Conservation (phyloP, 2,888 invertebrate genomes). For the Noctua janthe region DNA sequence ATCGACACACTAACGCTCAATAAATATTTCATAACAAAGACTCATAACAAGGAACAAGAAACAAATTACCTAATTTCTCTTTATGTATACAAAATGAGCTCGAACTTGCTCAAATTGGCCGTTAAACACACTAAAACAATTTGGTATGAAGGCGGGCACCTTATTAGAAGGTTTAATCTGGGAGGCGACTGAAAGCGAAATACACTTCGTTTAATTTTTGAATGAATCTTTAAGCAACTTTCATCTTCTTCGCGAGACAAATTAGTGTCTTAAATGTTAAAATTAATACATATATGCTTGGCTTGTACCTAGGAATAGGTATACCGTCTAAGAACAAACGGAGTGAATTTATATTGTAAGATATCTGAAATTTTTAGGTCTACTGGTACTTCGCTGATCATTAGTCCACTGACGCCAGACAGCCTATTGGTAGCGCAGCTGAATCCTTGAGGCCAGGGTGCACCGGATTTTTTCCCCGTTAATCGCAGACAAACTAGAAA, state of each 20-base stretch:
- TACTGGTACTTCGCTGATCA: background rate
- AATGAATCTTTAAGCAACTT: constrained; percentile 76
- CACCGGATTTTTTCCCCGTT: background rate
- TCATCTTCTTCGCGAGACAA: constrained; percentile 55
- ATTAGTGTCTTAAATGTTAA: constrained; percentile 24
- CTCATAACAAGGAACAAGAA: constrained; percentile 79
- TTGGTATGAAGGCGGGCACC: constrained; percentile 80
- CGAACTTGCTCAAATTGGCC: constrained; percentile 82
- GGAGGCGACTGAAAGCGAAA: constrained; percentile 74
- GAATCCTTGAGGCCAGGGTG: background rate
- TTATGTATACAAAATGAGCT: constrained; percentile 85
- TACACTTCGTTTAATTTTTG: constrained; percentile 79
- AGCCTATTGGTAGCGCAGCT: background rate
- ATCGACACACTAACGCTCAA: constrained; percentile 70
- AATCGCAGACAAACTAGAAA: background rate
- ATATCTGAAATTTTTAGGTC: background rate
- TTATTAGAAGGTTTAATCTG: constrained; percentile 84
- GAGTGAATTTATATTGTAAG: background rate
- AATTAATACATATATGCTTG: constrained; percentile 19
- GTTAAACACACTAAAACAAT: constrained; percentile 85
- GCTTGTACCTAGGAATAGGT: background rate
- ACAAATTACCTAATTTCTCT: constrained; percentile 86
- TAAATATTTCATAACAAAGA: constrained; percentile 77
- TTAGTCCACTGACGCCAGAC: background rate
- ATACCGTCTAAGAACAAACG: background rate